Evolutionary conservation across 2,888 invertebrate genomes (phyloP), one percentile per base, ranked within the genome.

Genomic region (Calameuta filiformis): DNA sequence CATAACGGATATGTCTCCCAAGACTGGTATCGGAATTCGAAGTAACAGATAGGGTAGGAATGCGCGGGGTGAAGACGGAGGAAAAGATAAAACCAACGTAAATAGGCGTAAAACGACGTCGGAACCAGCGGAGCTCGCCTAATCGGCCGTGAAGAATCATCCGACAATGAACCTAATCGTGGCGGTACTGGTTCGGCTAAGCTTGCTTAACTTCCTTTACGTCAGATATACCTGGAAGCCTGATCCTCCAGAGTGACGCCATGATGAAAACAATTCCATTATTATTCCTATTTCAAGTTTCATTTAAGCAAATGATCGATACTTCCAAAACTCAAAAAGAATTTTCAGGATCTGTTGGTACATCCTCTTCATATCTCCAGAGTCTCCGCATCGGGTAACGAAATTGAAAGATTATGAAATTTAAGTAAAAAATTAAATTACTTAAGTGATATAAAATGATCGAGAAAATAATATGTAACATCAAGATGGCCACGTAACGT

Each of bases 91-190:
- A 56, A 56, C 56, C 56, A 23, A 15, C 56, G 56, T 56, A 56
- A 56, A 56, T 56, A 56, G 56, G 56, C 56, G 56, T 56, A 56
- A 56, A 56, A 56, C 56, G 56, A 56, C 56, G 56, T 56, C 23
- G 23, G 56, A 56, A 23, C 56, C 56, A 34, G 31, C 71, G 71
- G 11, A 71, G 31, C 71, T 34, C 31, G 34, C 71, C 31, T 71
- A 71, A 71, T 71, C 71, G 23, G 71, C 33, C 71, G 71, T 71
- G 71, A 71, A 71, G 71, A 71, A 74, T 74, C 74, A 34, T 31
- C 30, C 74, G 74, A 74, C 74, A 74, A 74, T 74, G 74, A 74
- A 74, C 74, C 74, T 37, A 74, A 74, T 74, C 74, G 74, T 30
- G 33, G 34, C 33, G 37, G 30, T 23, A 15, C 33, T 30, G 12